These are phyloP conservation scores for Fundulus diaphanus DNA, from an alignment of 2,797 vertebrate species.

Conservation along the genomic window DNA sequence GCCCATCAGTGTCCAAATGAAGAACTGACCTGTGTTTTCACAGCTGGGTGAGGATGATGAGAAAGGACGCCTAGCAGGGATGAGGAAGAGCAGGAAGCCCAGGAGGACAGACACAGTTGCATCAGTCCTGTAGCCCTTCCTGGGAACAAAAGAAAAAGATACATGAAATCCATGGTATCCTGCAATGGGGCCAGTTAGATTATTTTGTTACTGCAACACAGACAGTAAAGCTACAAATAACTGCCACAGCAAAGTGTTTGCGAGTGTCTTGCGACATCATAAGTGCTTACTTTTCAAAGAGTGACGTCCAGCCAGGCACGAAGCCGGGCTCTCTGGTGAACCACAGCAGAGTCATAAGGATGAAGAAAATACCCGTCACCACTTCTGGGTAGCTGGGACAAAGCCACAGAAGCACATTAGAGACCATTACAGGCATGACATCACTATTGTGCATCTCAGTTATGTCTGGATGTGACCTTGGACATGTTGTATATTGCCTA, in stretches of 20 bases:
- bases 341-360: conserved; percentile 97
- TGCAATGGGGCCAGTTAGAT: no score
- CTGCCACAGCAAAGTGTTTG: neutral
- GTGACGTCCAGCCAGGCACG: conserved; percentile 95
- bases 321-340: conserved; percentile 98
- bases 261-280: neutral
- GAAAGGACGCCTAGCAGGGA: conserved; percentile 90
- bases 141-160: conserved; percentile 46
- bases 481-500: neutral
- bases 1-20: neutral
- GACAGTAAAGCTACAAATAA: conserved; percentile 1
- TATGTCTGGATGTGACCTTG: neutral
- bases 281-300: conserved; percentile 92
- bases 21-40: conserved; percentile 77
- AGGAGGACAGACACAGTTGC: conserved; percentile 95
- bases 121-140: conserved; percentile 96
- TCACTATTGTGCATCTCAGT: neutral
- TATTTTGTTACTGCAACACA: neutral
- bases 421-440: conserved; percentile 15
- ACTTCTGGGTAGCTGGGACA: conserved; percentile 92
- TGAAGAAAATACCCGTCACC: conserved; percentile 95
- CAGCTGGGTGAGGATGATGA: conserved; percentile 82
- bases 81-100: conserved; percentile 97
- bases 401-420: conserved; percentile 27
- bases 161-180: neutral